Base-by-base conservation (phyloP, 2,797 vertebrate species). In the Eutrigla gurnardus region DNA sequence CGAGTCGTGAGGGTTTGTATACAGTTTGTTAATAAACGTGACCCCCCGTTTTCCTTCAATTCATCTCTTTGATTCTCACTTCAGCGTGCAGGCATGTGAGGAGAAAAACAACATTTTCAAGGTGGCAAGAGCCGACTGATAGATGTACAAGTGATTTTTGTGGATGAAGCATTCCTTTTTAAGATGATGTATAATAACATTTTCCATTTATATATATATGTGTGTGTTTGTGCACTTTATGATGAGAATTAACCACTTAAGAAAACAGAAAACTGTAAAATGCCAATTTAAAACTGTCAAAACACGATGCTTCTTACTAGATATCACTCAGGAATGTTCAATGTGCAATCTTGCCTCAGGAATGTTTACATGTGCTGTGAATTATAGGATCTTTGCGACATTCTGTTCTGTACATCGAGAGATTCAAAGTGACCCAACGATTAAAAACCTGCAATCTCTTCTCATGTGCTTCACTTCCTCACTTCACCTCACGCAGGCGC, bases 381-480 rank as follows among this genome's bases (percentile, higher is more conserved):
- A 25, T 25, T 25, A 25, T 25, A 25, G 25, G 25, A 46, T 36
- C 0, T 7, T 53, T 53, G 40, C 7, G 63, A n/a, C 61, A 49
- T 33, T 60, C 35, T 45, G 1, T 37, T 36, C 6, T 74, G 54
- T 36, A n/a, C 18, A 57, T 0, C 15, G 32, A 43, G 5, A 57
- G 5, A 50, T 17, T 46, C 5, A 43, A 46, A 32, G n/a, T 53
- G 45, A 65, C 39, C 25, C 4, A n/a, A 53, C 3, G 4, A 60
- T 66, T 47, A 49, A 60, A 58, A 50, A 14, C 10, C 32, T 42
- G 32, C 35, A 55, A 40, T 65, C 40, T 43, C 42, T 35, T 65
- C 43, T 64, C 5, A 3, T 55, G 32, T 10, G 43, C 46, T 68
- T 54, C 67, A 77, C 61, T 40, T 60, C 11, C 35, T 78, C 53